A percentile compares a stretch with the other conserved stretches of the same genome.
These are phyloP conservation scores for Amblyjoppa proteus DNA, from an alignment of 2,888 invertebrate species.

Conservation along the genomic window DNA sequence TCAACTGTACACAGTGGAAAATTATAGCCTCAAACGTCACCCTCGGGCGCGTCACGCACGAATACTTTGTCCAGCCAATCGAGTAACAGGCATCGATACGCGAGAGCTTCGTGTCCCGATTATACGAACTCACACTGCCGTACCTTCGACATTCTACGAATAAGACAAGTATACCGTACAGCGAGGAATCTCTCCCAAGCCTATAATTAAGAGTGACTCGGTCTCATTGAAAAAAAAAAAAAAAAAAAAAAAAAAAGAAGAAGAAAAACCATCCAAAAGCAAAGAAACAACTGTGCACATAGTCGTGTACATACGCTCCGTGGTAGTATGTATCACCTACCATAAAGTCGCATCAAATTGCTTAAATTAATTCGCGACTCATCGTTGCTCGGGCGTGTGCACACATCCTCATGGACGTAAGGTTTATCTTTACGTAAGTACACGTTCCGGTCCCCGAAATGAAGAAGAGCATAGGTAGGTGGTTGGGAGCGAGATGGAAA, in stretches of 20 bases:
- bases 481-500: constrained; percentile 19
- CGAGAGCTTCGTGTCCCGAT: no score
- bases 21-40: neutral
- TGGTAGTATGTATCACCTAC: neutral
- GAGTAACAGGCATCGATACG: neutral
- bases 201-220: constrained; percentile 37
- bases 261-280: neutral
- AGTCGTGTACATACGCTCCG: neutral
- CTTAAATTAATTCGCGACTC: constrained; percentile 43
- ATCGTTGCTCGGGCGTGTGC: constrained; percentile 31
- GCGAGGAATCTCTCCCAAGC: constrained; percentile 25
- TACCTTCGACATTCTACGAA: neutral
- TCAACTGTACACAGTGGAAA: no score
- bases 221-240: neutral
- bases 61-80: neutral
- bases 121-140: neutral
- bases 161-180: constrained; percentile 11
- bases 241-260: neutral
- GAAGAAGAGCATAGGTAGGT: constrained; percentile 8
- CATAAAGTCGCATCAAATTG: constrained; percentile 25
- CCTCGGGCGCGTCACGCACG: no score
- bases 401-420: neutral
- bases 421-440: constrained; percentile 18
- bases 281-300: constrained; percentile 10
- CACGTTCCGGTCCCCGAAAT: constrained; percentile 37